Evolutionary conservation across 2,797 vertebrate species (phyloP), one percentile per base, ranked within the genome.

Genomic region (Helarctos malayanus): DNA sequence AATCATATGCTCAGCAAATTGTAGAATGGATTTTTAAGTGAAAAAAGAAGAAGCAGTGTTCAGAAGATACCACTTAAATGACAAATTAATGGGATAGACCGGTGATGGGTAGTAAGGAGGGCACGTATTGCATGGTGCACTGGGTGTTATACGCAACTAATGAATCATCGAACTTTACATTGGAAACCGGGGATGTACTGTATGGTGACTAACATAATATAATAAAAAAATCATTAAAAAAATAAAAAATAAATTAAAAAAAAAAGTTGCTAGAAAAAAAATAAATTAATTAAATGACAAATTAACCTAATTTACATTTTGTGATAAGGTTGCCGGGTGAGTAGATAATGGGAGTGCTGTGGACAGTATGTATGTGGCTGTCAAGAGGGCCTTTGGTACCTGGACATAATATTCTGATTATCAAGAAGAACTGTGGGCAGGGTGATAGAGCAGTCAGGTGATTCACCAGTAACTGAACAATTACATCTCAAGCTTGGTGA

Each of bases 231-330:
- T 38, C 35, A 38, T 38, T 38, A 38, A 38, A 38, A 38, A 38
- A 38, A 38, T 38, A 38, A 38, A 38, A 38, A 38, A 38, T 38
- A 38, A 38, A 38, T 38, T 38, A 38, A 38, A 38, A 38, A 38
- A 38, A 38, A 38, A 38, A 38, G 35, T 38, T 38, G 35, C 35
- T 38, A 38, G 35, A 38, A 38, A 38, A 38, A 38, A 38, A 38
- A 38, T 38, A 38, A 38, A 38, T 38, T 38, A 38, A 38, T 94
- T 79, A 82, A 92, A 65, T 69, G 61, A 45, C 27, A 45, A 68
- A 14, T 56, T 71, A 96, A 76, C 45, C 38, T 38, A 75, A 23
- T 63, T 87, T 93, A 84, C 21, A 56, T 45, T 80, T 90, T 90
- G 38, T 68, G 18, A 29, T 81, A 18, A 47, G 25, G 13, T 65